These are phyloP conservation scores for Gibbula magus DNA, from an alignment of 2,888 invertebrate genomes.

Conservation along the genomic window DNA sequence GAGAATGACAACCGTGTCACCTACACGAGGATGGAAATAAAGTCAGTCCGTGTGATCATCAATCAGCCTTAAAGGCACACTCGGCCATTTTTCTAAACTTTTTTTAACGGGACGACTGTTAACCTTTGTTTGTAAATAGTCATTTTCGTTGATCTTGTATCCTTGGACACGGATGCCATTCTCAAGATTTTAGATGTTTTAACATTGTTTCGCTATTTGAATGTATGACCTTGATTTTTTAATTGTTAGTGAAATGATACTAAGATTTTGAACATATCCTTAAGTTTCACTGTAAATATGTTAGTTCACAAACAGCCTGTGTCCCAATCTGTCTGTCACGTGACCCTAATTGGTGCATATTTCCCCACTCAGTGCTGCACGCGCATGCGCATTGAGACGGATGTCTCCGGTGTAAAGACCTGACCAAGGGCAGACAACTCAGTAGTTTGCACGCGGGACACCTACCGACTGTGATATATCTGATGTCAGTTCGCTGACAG, in stretches of 20 bases:
- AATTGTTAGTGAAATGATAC: background rate
- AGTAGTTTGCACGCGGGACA: slow-evolving; percentile 24
- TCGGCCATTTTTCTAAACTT: too few species aligned
- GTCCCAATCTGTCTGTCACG: slow-evolving; percentile 19
- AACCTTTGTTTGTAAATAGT: too few species aligned
- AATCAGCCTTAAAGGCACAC: too few species aligned
- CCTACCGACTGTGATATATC: slow-evolving; percentile 18
- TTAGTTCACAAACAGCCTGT: slow-evolving; percentile 2
- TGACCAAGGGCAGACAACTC: slow-evolving; percentile 23
- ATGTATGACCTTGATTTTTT: background rate
- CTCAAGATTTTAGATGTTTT: too few species aligned
- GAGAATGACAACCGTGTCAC: too few species aligned
- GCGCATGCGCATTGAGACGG: background rate
- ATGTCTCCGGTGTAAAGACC: slow-evolving; percentile 22
- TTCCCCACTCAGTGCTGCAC: background rate
- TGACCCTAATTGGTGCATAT: slow-evolving; percentile 3
- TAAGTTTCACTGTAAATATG: background rate
- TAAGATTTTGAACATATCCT: background rate
- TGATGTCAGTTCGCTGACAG: slow-evolving; percentile 16
- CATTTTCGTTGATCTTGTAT: too few species aligned
- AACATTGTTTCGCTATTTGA: background rate
- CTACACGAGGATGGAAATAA: too few species aligned
- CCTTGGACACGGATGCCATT: too few species aligned
- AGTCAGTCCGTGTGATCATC: too few species aligned
- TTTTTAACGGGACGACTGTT: too few species aligned